Conservation (phyloP, 2,888 invertebrate genomes). For the Drosophila mulleri region DNA sequence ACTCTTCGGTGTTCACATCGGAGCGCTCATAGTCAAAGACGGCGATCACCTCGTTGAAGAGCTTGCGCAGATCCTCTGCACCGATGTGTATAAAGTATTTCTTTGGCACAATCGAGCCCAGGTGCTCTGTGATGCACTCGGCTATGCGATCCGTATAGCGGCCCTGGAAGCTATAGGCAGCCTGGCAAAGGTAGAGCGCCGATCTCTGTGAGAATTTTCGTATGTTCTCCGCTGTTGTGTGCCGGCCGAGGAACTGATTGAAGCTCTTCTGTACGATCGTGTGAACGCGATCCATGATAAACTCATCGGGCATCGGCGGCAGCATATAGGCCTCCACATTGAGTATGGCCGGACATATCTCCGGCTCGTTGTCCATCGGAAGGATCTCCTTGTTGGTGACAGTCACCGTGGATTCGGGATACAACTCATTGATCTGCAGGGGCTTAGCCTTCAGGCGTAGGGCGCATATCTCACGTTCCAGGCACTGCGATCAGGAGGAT, state of each 20-base stretch:
- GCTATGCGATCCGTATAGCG: slow-evolving; percentile 80
- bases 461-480: slow-evolving; percentile 83
- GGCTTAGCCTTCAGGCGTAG: slow-evolving; percentile 83
- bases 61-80: slow-evolving; percentile 73
- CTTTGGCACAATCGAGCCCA: slow-evolving; percentile 81
- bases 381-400: slow-evolving; percentile 56
- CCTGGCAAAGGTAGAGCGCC: slow-evolving; percentile 81
- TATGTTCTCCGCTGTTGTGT: slow-evolving; percentile 74
- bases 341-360: slow-evolving; percentile 71
- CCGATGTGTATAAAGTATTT: slow-evolving; percentile 81
- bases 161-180: slow-evolving; percentile 82
- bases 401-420: slow-evolving; percentile 25
- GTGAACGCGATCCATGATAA: slow-evolving; percentile 80
- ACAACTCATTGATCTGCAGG: slow-evolving; percentile 71
- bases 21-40: slow-evolving; percentile 80
- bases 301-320: slow-evolving; percentile 80
- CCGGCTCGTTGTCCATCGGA: slow-evolving; percentile 43
- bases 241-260: slow-evolving; percentile 68
- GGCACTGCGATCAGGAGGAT: slow-evolving; percentile 56
- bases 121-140: slow-evolving; percentile 79
- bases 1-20: slow-evolving; percentile 79
- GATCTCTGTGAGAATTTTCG: slow-evolving; percentile 80
- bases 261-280: slow-evolving; percentile 81
- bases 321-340: slow-evolving; percentile 72
- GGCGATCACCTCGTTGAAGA: slow-evolving; percentile 81